These are phyloP conservation scores for Phorcus lineatus DNA, from an alignment of 2,888 invertebrate genomes.

Conservation along the genomic window DNA sequence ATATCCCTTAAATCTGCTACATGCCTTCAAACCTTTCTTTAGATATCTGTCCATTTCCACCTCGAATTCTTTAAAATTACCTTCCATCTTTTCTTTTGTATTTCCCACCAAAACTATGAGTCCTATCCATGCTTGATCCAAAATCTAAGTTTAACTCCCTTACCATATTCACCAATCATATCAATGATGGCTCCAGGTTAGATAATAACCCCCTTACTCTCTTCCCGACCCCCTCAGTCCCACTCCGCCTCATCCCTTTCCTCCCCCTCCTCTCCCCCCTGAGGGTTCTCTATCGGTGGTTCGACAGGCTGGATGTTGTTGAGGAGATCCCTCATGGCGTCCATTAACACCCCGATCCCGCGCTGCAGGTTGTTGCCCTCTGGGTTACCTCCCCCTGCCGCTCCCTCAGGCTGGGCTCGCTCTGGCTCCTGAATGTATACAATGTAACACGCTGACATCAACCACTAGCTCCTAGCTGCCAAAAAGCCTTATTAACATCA, in stretches of 20 bases:
- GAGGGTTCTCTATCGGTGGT: conserved; percentile 76
- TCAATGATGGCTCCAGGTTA: no score
- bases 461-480: no score
- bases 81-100: no score
- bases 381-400: conserved; percentile 57
- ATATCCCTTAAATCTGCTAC: no score
- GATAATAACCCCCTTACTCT: not conserved
- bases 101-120: no score
- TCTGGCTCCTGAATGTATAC: conserved; percentile 1
- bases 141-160: not conserved
- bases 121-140: not conserved
- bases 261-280: conserved; percentile 32
- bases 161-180: not conserved
- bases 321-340: conserved; percentile 84
- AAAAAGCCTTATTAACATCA: no score
- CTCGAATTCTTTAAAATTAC: no score
- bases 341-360: conserved; percentile 82
- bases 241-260: conserved; percentile 41
- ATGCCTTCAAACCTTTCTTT: no score
- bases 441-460: not conserved
- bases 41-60: no score
- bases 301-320: conserved; percentile 82
- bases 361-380: conserved; percentile 78
- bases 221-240: conserved; percentile 1
- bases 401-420: conserved; percentile 39